Base-by-base conservation (phyloP, 2,113 vertebrate species). In the Siniperca chuatsi region DNA sequence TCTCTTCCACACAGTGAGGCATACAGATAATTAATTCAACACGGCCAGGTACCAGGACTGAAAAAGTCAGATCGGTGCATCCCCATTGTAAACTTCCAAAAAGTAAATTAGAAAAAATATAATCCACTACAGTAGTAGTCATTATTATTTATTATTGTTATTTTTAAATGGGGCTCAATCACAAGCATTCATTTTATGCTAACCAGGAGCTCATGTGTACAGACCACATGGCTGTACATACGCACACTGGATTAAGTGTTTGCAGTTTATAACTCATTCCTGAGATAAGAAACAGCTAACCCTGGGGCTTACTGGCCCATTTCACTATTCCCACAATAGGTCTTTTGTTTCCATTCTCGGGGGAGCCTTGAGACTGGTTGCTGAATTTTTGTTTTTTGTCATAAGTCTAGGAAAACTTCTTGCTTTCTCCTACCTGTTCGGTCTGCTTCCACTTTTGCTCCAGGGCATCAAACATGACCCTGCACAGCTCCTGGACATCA, bases 361-460 rank as follows among this genome's bases (percentile, higher is more conserved):
- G 21, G 52, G n/a, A 9, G 61, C 25, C 20, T 44, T 71, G 20
- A 40, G 13, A 80, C 35, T 79, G 76, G 75, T 33, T 79, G 50
- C 18, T 70, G 48, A 79, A 33, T 67, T 70, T 64, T 35, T 67
- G 46, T 68, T 29, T 29, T 29, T 29, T 66, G 46, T 80, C 73
- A 65, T n/a, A 89, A 60, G 62, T 77, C 57, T 58, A 61, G 42
- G 3, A 61, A 91, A 79, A 85, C 25, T 11, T 54, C 68, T 67
- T 66, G 48, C 42, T 82, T 70, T 76, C 35, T 68, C 82, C 87
- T 94, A 99, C 98, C 98, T 99, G 98, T 87, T 99, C 98, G 0
- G 98, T 99, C 95, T 98, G 97, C 90, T 99, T 99, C 98, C 98
- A 99, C 81, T 99, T 99, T 89, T 99, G 98, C 91, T 99, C 98